Base-by-base conservation (phyloP, 1,140 invertebrate species). In the Zaprionus tsacasi region DNA sequence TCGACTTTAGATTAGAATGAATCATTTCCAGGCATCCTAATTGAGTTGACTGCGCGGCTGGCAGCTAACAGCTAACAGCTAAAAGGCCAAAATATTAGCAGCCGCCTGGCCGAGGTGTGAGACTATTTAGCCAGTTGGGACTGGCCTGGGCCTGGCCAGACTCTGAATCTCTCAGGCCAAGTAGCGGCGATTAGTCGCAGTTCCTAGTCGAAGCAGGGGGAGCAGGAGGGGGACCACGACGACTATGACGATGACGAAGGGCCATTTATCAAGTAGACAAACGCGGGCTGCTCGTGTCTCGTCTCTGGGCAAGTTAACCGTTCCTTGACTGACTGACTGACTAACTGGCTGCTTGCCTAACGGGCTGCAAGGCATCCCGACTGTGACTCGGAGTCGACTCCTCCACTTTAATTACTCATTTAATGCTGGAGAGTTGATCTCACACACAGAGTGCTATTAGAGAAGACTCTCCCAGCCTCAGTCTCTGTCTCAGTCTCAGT, bases 1-100 rank as follows among this genome's bases (percentile, higher is more conserved):
- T 79, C 82, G 82, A 87, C 82, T 87, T 64, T 69, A 88, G 82
- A 87, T 87, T 88, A 88, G 79, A 87, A 82, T 88, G 82, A 87
- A 87, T 87, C 82, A 87, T 88, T 87, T 82, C 56, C 82, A 79
- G 72, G 82, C 82, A 87, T 87, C 82, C 82, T 87, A 87, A 87
- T 87, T 87, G 83, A 87, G 82, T 87, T 88, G 82, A 76, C 61
- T 78, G 68, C 66, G 60, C 57, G 21, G 60, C 54, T 36, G 52
- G 63, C 27, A 55, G 55, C 56, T 74, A 48, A 40, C 27, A 55
- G 55, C 56, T 74, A 48, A 40, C 60, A 73, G 65, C 70, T 43
- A 73, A 68, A 60, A 73, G 64, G 57, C 70, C 72, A 70, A 75
- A 75, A 75, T 75, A 75, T 75, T 70, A 76, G 45, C 55, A 71